These are phyloP conservation scores for Cerceris ruficornis DNA, from an alignment of 2,888 invertebrate genomes.

Conservation along the genomic window DNA sequence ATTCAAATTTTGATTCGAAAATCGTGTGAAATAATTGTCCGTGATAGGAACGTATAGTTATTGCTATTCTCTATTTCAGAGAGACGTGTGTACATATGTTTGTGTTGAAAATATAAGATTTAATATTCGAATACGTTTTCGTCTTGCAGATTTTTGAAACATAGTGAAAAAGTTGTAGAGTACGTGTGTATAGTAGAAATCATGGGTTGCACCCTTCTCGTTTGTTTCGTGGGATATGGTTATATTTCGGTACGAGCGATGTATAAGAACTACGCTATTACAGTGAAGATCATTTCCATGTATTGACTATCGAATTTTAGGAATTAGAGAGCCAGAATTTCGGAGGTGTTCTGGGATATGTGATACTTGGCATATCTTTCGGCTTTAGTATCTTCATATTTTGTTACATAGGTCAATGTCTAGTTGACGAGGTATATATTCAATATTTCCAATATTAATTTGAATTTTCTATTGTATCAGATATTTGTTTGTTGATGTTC, in stretches of 20 bases:
- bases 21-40: too few species aligned
- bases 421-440: conserved; percentile 54
- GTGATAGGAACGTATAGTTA: too few species aligned
- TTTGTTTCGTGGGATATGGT: neutral
- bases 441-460: neutral
- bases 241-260: neutral
- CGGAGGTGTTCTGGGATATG: neutral
- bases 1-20: neutral
- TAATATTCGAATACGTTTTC: too few species aligned
- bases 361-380: conserved; percentile 33
- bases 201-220: neutral
- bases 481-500: too few species aligned
- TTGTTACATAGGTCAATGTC: conserved; percentile 58
- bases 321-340: too few species aligned
- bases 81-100: too few species aligned
- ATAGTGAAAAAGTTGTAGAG: neutral
- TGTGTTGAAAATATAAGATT: too few species aligned
- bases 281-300: conserved; percentile 20
- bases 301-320: too few species aligned
- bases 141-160: neutral
- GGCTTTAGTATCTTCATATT: conserved; percentile 52
- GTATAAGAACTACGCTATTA: conserved; percentile 36
- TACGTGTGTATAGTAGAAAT: neutral
- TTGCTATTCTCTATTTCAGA: too few species aligned
- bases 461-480: neutral